phyloP scores from a whole-genome alignment of 2,888 invertebrate species.

The Eupithecia centaureata region DNA sequence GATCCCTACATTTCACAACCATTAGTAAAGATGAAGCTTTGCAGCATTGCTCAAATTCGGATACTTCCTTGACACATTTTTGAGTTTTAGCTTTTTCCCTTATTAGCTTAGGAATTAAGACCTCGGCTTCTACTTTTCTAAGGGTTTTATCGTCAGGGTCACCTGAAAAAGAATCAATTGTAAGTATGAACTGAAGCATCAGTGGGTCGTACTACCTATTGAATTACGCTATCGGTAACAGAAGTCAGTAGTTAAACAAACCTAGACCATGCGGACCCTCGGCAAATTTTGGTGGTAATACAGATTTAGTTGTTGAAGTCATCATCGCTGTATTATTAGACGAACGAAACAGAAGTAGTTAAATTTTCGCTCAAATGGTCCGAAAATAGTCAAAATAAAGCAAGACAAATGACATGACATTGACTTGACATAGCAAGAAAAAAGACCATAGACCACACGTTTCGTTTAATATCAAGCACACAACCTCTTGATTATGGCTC shows the following conservation, averaged over 20 bases:
- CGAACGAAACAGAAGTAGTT: no score
- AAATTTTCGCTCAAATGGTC: background rate
- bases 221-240: background rate
- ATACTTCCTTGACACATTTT: slow-evolving; percentile 90
- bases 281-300: slow-evolving; percentile 70
- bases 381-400: background rate
- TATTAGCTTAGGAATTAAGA: slow-evolving; percentile 95
- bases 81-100: slow-evolving; percentile 91
- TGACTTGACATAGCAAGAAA: background rate
- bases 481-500: no score
- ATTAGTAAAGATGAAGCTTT: slow-evolving; percentile 87
- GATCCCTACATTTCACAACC: slow-evolving; percentile 89
- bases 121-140: slow-evolving; percentile 94
- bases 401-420: background rate
- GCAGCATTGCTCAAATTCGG: slow-evolving; percentile 89
- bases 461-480: no score
- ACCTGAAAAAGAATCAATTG: slow-evolving; percentile 79
- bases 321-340: slow-evolving; percentile 20
- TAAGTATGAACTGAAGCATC: background rate
- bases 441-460: background rate
- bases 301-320: slow-evolving; percentile 59
- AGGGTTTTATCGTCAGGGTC: slow-evolving; percentile 93
- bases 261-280: slow-evolving; percentile 85
- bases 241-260: slow-evolving; percentile 42
- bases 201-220: background rate